phyloP scores from a whole-genome alignment of 2,888 invertebrate species.

The Coelopa pilipes region DNA sequence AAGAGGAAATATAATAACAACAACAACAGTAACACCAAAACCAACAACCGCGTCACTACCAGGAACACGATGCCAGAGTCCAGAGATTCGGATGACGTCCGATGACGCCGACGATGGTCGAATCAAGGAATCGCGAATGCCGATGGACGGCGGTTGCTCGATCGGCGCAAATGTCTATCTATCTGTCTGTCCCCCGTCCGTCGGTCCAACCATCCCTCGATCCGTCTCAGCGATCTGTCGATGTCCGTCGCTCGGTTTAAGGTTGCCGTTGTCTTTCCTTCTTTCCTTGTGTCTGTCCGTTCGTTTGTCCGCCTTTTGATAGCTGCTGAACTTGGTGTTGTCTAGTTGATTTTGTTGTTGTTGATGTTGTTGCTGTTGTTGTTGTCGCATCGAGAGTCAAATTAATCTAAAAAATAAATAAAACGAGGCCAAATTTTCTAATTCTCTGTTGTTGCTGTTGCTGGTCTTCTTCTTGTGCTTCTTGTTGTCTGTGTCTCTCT shows the following conservation, averaged over 20 bases:
- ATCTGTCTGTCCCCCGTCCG: no score
- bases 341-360: no score
- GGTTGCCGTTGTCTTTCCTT: no score
- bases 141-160: background rate
- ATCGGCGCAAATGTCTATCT: no score
- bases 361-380: no score
- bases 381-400: no score
- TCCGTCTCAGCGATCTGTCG: slow-evolving; percentile 19
- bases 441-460: no score
- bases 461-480: background rate
- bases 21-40: background rate
- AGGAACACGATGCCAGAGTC: background rate
- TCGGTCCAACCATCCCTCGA: background rate
- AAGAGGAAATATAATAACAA: slow-evolving; percentile 3
- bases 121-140: background rate
- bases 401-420: no score
- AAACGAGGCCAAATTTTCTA: no score
- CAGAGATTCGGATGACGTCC: background rate
- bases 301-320: no score
- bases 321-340: no score
- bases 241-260: background rate
- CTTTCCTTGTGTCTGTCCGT: no score
- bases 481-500: background rate
- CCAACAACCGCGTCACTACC: background rate
- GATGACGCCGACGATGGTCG: background rate